A percentile compares a stretch with the other conserved stretches of the same genome.
Evolutionary conservation across 2,113 vertebrate genomes (phyloP).

Genomic region (Telmatochromis sp.): DNA sequence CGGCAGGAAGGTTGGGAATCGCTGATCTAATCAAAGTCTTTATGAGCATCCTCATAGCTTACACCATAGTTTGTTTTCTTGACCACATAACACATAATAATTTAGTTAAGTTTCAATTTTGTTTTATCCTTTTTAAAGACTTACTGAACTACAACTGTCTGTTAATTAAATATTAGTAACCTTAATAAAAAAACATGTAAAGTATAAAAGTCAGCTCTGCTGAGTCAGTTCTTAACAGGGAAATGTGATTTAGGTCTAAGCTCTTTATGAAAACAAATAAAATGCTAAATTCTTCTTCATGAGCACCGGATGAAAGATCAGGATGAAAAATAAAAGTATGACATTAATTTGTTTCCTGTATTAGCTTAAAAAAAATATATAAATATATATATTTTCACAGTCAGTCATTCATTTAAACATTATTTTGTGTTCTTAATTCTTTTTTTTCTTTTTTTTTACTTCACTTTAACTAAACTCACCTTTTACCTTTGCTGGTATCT

Average conservation of each 20-base stretch:
- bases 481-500: neutral
- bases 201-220: neutral
- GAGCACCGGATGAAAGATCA: neutral
- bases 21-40: neutral
- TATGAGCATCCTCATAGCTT: neutral
- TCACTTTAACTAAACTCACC: neutral
- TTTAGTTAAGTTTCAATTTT: rapidly evolving
- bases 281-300: neutral
- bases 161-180: neutral
- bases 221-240: neutral
- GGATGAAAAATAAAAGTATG: neutral
- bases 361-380: neutral
- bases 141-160: neutral
- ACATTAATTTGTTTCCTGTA: neutral
- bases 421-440: neutral
- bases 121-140: neutral
- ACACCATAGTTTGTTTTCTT: neutral
- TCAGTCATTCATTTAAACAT: neutral
- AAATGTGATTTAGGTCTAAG: neutral
- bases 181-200: neutral
- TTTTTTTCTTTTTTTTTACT: rapidly evolving
- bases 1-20: neutral
- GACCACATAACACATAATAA: neutral
- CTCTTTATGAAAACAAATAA: rapidly evolving
- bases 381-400: neutral